Conservation (phyloP, 2,797 vertebrate species). For the Anisognathus igniventris region DNA sequence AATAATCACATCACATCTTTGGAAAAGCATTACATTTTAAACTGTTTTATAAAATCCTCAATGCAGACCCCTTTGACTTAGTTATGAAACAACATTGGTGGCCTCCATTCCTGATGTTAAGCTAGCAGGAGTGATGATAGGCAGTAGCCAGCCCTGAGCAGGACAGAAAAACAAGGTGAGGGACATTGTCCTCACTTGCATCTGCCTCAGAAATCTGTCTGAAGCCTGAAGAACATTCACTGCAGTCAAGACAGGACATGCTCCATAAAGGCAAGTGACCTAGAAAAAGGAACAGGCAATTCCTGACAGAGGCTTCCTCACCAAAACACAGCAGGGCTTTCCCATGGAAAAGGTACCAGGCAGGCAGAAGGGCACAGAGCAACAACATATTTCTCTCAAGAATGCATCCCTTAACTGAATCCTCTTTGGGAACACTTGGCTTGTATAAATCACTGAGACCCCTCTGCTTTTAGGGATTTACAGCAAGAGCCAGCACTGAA, state of each 20-base stretch:
- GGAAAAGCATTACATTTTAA: neutral
- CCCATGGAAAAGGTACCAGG: neutral
- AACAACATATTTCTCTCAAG: neutral
- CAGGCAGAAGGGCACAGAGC: neutral
- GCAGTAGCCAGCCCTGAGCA: neutral
- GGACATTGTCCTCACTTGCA: neutral
- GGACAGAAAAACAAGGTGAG: neutral
- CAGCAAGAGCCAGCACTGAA: neutral
- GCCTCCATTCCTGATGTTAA: neutral
- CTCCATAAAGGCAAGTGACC: neutral
- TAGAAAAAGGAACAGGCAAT: neutral
- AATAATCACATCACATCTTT: neutral
- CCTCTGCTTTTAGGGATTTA: neutral
- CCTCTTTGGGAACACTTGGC: neutral
- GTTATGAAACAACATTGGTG: neutral
- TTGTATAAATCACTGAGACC: neutral
- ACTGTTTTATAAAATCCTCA: neutral
- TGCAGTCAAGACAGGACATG: neutral
- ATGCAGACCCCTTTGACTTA: neutral
- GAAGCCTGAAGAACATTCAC: neutral
- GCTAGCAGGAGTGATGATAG: neutral
- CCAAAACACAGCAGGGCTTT: neutral
- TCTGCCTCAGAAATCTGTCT: neutral
- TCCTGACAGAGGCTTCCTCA: neutral
- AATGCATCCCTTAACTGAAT: neutral